Evolutionary conservation across 2,113 vertebrate genomes (phyloP).

Genomic region (Charina bottae): DNA sequence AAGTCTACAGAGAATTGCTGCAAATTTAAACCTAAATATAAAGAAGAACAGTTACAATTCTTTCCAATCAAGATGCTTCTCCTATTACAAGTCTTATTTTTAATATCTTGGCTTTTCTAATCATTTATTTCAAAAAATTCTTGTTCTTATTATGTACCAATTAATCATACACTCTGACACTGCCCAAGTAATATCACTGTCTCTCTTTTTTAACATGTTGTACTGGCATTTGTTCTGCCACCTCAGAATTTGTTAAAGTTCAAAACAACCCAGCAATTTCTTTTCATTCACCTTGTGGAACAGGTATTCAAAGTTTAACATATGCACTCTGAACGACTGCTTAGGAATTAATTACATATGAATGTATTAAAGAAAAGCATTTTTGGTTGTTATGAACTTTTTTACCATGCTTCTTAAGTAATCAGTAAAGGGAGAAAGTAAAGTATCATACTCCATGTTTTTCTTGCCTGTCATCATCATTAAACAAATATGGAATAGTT

Average conservation of each 20-base stretch:
- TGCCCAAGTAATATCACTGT: neutral
- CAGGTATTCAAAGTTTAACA: neutral
- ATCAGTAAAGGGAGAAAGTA: neutral
- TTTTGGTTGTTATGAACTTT: neutral
- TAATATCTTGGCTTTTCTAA: neutral
- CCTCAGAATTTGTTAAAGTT: neutral
- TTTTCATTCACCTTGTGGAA: neutral
- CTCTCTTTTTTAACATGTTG: neutral
- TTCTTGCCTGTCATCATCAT: neutral
- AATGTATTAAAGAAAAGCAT: neutral
- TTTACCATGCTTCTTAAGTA: neutral
- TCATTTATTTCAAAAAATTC: no score
- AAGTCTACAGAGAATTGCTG: neutral
- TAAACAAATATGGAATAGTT: neutral
- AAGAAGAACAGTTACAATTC: no score
- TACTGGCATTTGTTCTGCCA: neutral
- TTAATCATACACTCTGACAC: neutral
- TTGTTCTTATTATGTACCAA: neutral
- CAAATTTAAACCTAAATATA: neutral
- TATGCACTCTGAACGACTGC: neutral
- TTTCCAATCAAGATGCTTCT: neutral
- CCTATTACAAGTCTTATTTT: neutral
- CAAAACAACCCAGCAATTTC: neutral
- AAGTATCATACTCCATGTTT: neutral
- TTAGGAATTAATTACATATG: neutral